Conservation (phyloP, 2,888 invertebrate genomes). For the Cremastinae sp. region DNA sequence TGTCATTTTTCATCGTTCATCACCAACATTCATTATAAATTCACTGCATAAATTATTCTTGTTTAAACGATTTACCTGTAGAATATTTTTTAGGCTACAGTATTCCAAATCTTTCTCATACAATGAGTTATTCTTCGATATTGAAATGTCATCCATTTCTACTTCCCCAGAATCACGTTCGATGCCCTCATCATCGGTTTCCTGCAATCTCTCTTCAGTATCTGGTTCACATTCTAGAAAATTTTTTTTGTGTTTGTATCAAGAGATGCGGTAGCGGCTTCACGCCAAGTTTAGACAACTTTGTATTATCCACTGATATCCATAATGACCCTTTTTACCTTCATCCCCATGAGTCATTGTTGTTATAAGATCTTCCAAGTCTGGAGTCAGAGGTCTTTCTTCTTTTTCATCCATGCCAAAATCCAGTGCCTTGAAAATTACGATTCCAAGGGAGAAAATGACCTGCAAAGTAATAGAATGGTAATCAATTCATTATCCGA, state of each 20-base stretch:
- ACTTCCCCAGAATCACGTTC: conserved; percentile 91
- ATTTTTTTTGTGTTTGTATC: not conserved
- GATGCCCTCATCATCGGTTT: conserved; percentile 93
- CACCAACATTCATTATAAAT: too few species aligned
- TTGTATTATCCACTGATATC: not conserved
- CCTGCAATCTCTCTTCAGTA: conserved; percentile 81
- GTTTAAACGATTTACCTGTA: conserved; percentile 81
- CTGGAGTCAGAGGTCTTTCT: conserved; percentile 92
- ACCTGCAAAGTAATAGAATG: conserved; percentile 83
- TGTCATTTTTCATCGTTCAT: too few species aligned
- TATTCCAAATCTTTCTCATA: conserved; percentile 52
- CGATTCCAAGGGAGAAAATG: conserved; percentile 89
- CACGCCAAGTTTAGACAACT: too few species aligned
- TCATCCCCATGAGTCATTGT: conserved; percentile 90
- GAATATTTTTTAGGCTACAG: conserved; percentile 82
- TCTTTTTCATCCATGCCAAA: conserved; percentile 92
- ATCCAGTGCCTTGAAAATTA: conserved; percentile 94
- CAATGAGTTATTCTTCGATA: conserved; percentile 65
- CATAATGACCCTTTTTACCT: conserved; percentile 66
- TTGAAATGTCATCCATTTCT: conserved; percentile 75
- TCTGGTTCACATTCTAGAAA: conserved; percentile 76
- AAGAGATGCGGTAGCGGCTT: too few species aligned
- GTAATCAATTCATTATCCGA: not conserved
- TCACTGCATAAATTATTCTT: not conserved
- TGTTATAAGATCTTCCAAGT: conserved; percentile 92